Percentiles rank a stretch among this genome's conserved stretches.
Conservation (phyloP, 2,113 vertebrate species). For the Dunckerocampus dactyliophorus region DNA sequence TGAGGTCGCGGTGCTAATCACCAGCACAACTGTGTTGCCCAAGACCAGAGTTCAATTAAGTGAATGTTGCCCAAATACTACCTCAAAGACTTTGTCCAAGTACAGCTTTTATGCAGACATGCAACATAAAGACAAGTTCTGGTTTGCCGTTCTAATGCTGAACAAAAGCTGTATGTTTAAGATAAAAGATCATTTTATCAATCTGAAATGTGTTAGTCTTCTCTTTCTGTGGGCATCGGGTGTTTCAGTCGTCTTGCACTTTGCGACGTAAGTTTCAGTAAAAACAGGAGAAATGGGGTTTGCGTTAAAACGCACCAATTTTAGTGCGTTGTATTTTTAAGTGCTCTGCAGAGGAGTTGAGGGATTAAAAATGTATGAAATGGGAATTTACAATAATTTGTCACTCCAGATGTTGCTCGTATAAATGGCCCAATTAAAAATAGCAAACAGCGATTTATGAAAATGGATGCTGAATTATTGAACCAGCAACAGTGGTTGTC, state of each 20-base stretch:
- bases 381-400: slow-evolving; percentile 10
- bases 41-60: too few species aligned
- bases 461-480: slow-evolving; percentile 35
- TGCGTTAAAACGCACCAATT: neutral
- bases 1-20: too few species aligned
- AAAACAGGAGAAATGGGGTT: neutral
- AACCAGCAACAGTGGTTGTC: slow-evolving; percentile 13
- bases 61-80: too few species aligned
- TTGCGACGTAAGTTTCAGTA: neutral
- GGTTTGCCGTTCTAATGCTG: neutral
- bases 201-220: neutral
- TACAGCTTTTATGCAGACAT: neutral
- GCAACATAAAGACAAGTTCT: neutral
- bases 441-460: slow-evolving; percentile 32
- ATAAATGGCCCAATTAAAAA: slow-evolving; percentile 45
- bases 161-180: neutral
- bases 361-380: slow-evolving; percentile 2
- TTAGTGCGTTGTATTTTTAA: neutral
- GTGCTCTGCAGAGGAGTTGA: neutral
- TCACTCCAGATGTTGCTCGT: slow-evolving; percentile 17
- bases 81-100: neutral
- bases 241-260: neutral
- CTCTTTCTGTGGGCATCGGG: neutral
- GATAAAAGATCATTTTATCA: neutral
- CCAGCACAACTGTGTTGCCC: too few species aligned